Conservation (phyloP, 2,797 vertebrate species). For the Salmo trutta region DNA sequence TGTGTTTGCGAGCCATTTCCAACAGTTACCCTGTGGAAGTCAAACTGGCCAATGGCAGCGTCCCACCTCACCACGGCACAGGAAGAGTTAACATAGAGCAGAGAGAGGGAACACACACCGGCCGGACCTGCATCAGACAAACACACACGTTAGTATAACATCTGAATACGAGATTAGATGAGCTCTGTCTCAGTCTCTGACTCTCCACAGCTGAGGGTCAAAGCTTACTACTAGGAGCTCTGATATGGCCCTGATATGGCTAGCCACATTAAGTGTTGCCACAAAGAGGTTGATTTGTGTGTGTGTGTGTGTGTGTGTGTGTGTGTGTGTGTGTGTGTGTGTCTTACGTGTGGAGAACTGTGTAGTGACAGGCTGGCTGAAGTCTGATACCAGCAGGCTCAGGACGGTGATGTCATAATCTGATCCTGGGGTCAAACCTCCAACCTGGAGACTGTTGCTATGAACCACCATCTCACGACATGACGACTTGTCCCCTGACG, state of each 20-base stretch:
- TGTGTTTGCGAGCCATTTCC: slow-evolving; percentile 51
- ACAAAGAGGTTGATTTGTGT: not conserved
- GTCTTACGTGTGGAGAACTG: slow-evolving; percentile 82
- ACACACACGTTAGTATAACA: not conserved
- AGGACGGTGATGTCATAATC: slow-evolving; percentile 82
- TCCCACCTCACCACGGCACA: slow-evolving; percentile 79
- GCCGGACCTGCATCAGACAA: slow-evolving; percentile 73
- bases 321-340: slow-evolving; percentile 24
- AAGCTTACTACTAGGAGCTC: not conserved
- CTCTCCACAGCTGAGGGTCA: not conserved
- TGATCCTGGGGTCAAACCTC: slow-evolving; percentile 78
- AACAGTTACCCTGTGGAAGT: slow-evolving; percentile 78
- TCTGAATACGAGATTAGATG: not conserved
- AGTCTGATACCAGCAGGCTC: slow-evolving; percentile 77
- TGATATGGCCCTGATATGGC: not conserved
- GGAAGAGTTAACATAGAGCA: slow-evolving; percentile 72
- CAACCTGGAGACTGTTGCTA: slow-evolving; percentile 71
- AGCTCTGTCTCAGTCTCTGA: too few relatives aligned
- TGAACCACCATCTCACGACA: slow-evolving; percentile 52
- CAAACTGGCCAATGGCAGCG: slow-evolving; percentile 74
- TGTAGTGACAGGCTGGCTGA: slow-evolving; percentile 70
- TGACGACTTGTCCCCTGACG: slow-evolving; percentile 54
- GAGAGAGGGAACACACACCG: slow-evolving; percentile 73
- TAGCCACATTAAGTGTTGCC: not conserved
- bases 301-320: slow-evolving; percentile 10